phyloP scores from a whole-genome alignment of 2,113 vertebrate genomes.

The Malurus alboscapulatus region DNA sequence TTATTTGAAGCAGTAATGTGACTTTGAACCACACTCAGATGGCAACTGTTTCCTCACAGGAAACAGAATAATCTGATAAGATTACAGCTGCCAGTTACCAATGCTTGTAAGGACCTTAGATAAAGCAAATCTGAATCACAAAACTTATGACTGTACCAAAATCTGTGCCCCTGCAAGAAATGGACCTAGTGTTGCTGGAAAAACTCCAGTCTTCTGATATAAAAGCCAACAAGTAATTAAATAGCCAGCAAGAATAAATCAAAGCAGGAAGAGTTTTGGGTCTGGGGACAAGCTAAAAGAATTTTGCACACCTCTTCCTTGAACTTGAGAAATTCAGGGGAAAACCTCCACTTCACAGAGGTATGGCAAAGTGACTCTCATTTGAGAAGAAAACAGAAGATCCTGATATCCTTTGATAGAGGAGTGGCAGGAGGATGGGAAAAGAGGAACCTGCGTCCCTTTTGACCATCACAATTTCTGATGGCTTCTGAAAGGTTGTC shows the following conservation, averaged over 20 bases:
- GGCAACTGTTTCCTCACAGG: neutral
- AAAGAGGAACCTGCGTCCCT: rapidly evolving
- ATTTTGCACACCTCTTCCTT: neutral
- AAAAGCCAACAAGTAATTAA: neutral
- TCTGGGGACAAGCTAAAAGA: neutral
- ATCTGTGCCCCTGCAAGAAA: neutral
- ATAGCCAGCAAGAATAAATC: neutral
- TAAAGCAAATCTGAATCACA: neutral
- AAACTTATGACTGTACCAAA: neutral
- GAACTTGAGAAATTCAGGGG: neutral
- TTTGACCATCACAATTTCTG: neutral
- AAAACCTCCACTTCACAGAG: neutral
- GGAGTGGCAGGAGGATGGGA: neutral
- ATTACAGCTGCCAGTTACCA: neutral
- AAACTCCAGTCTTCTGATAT: neutral
- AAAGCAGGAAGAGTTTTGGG: neutral
- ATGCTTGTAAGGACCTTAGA: neutral
- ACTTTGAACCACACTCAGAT: neutral
- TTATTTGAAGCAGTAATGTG: neutral
- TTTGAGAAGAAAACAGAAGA: neutral
- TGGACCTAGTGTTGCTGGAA: neutral
- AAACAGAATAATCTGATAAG: neutral
- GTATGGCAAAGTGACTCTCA: neutral
- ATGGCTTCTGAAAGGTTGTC: neutral
- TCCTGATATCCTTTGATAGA: neutral